Evolutionary conservation across 2,888 invertebrate genomes (phyloP).

Genomic region (Drosophila neotestacea): DNA sequence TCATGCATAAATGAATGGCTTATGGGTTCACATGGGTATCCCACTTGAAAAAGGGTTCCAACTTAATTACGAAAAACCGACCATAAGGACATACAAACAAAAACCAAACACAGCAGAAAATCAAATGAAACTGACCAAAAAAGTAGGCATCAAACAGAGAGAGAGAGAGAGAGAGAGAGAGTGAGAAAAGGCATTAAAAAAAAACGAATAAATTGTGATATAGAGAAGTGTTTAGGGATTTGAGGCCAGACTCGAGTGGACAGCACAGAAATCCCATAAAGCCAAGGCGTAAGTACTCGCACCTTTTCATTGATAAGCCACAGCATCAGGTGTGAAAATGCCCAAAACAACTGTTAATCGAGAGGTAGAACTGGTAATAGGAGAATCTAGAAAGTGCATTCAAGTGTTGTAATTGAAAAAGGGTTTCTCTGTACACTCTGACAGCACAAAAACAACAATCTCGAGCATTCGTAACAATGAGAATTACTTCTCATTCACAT

Average conservation of each 20-base stretch:
- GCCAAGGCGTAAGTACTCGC: slow-evolving; percentile 46
- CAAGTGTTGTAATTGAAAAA: slow-evolving; percentile 72
- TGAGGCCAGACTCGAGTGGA: slow-evolving; percentile 55
- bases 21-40: slow-evolving; percentile 36
- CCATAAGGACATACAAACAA: slow-evolving; percentile 11
- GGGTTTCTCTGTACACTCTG: slow-evolving; percentile 48
- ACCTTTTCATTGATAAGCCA: slow-evolving; percentile 36
- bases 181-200: slow-evolving; percentile 1
- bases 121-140: slow-evolving; percentile 53
- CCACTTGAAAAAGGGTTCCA: slow-evolving; percentile 68
- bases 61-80: slow-evolving; percentile 65
- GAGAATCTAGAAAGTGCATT: slow-evolving; percentile 54
- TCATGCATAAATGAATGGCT: slow-evolving; percentile 56
- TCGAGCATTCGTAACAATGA: slow-evolving; percentile 38
- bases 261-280: slow-evolving; percentile 45
- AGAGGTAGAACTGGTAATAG: slow-evolving; percentile 27
- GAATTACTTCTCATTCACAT: slow-evolving; percentile 60
- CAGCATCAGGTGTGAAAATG: slow-evolving; percentile 62
- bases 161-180: background rate
- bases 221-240: slow-evolving; percentile 29
- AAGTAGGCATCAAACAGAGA: background rate
- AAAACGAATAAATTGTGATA: slow-evolving; percentile 10
- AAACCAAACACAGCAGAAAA: slow-evolving; percentile 68
- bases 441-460: slow-evolving; percentile 29
- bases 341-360: slow-evolving; percentile 35